phyloP scores from a whole-genome alignment of 1,140 invertebrate species.

The Papilio dardanus region DNA sequence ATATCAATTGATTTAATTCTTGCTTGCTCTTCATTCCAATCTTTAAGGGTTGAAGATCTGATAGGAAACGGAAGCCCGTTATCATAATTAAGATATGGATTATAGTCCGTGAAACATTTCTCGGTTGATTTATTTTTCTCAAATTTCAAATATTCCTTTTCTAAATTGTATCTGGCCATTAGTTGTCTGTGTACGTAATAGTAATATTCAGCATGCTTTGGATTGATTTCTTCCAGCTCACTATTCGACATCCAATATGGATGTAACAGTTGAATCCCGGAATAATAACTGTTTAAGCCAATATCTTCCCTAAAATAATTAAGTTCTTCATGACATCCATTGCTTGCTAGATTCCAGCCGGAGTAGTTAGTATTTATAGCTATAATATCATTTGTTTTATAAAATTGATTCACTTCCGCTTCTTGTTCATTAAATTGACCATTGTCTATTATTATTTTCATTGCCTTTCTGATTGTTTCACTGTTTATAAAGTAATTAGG shows the following conservation, averaged over 20 bases:
- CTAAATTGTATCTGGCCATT: slow-evolving; percentile 85
- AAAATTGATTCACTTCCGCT: slow-evolving; percentile 56
- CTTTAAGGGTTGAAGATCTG: slow-evolving; percentile 53
- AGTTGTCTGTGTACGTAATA: slow-evolving; percentile 84
- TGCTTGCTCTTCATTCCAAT: slow-evolving; percentile 59
- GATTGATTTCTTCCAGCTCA: slow-evolving; percentile 80
- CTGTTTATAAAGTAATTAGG: slow-evolving; percentile 70
- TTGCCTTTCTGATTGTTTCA: slow-evolving; percentile 66
- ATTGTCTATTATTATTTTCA: slow-evolving; percentile 56
- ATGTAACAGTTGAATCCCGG: slow-evolving; percentile 85
- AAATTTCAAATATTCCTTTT: slow-evolving; percentile 79
- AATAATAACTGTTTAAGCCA: slow-evolving; percentile 88
- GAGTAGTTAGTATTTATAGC: slow-evolving; percentile 82
- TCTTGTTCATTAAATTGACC: slow-evolving; percentile 55
- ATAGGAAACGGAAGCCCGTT: slow-evolving; percentile 70
- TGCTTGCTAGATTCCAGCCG: slow-evolving; percentile 78
- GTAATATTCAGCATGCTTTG: slow-evolving; percentile 84
- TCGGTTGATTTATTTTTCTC: slow-evolving; percentile 42
- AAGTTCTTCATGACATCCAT: slow-evolving; percentile 84
- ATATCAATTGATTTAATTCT: slow-evolving; percentile 68
- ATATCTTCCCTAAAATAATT: slow-evolving; percentile 90
- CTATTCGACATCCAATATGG: slow-evolving; percentile 86
- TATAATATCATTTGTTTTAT: slow-evolving; percentile 53
- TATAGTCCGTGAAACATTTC: slow-evolving; percentile 58
- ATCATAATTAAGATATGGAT: slow-evolving; percentile 67